A percentile compares a stretch with the other conserved stretches of the same genome.
These are phyloP conservation scores for Periophthalmus magnuspinnatus DNA, from an alignment of 2,797 vertebrate species.

Conservation along the genomic window DNA sequence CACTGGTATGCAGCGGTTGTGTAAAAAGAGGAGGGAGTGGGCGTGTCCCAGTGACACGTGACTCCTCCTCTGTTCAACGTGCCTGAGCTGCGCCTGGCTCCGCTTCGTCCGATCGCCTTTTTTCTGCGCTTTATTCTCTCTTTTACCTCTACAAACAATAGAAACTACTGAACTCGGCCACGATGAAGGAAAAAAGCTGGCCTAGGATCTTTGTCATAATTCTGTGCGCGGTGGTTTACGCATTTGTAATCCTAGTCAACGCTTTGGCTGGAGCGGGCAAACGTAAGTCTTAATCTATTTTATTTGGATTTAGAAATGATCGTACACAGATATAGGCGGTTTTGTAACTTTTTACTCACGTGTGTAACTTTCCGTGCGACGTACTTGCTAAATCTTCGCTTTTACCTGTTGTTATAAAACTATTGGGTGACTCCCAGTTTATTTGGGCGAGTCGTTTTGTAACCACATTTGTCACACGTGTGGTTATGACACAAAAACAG, in stretches of 20 bases:
- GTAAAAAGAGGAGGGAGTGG: neutral
- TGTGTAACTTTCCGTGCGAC: neutral
- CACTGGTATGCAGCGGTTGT: neutral
- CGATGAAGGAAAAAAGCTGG: constrained; percentile 50
- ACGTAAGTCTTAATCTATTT: constrained; percentile 44
- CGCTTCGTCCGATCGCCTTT: neutral
- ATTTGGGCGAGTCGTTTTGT: neutral
- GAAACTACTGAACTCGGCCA: neutral
- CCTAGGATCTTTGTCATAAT: constrained; percentile 34
- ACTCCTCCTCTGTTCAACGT: constrained; percentile 25
- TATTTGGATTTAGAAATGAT: no score
- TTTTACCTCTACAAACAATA: neutral
- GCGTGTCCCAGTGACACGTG: constrained; percentile 24
- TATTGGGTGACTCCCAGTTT: neutral
- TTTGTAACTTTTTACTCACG: no score
- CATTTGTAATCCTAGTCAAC: constrained; percentile 52
- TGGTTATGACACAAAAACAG: no score
- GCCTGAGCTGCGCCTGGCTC: neutral
- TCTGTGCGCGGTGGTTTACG: constrained; percentile 38
- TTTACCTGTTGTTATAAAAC: constrained; percentile 16
- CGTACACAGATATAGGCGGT: no score
- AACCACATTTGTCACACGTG: neutral
- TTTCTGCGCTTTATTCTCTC: neutral
- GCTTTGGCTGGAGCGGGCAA: constrained; percentile 62
- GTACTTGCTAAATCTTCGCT: neutral